Evolutionary conservation across 1,140 invertebrate genomes (phyloP), one percentile per base, ranked within the genome.

Genomic region (Whitmania pigra): DNA sequence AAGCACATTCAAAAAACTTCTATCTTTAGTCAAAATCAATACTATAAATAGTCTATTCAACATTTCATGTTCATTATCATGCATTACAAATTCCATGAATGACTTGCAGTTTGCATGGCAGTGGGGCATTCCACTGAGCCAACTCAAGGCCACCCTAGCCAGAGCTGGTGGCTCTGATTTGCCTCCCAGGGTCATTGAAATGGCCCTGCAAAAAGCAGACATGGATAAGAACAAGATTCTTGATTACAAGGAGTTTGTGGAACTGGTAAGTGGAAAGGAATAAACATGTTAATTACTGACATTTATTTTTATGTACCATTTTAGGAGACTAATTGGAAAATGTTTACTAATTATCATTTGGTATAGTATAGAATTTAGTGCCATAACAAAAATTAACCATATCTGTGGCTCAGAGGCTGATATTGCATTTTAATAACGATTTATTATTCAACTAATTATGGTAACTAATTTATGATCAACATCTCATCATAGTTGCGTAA

Each of bases 171-270:
- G 85, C 81, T 86, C 85, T 71, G 85, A 88, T 73, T 86, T 92
- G 73, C 90, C 90, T 15, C 81, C 85, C 55, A 85, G 87, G 74
- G 86, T 89, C 53, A 86, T 90, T 0, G 84, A 86, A 71, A 85
- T 87, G 78, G 88, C 92, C 72, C 84, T 92, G 82, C 79, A 83
- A 7, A 84, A 87, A 71, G 87, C 87, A 15, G 90, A 93, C 81
- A 78, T 82, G 20, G 86, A 92, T 79, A 85, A 87, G 76, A 87
- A 89, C 76, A 88, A 88, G 3, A 86, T 86, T 69, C 79, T 92
- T 67, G 87, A 88, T 76, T 90, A 88, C 78, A 83, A 87, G 31
- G 90, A 93, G 83, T 93, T 92, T 78, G 86, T 90, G 55, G 81
- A 85, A 17, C 89, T 93, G 88, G 89, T 90, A 53, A 73, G 74